Base-by-base conservation (phyloP, 2,888 invertebrate species). In the Euplagia quadripunctaria region DNA sequence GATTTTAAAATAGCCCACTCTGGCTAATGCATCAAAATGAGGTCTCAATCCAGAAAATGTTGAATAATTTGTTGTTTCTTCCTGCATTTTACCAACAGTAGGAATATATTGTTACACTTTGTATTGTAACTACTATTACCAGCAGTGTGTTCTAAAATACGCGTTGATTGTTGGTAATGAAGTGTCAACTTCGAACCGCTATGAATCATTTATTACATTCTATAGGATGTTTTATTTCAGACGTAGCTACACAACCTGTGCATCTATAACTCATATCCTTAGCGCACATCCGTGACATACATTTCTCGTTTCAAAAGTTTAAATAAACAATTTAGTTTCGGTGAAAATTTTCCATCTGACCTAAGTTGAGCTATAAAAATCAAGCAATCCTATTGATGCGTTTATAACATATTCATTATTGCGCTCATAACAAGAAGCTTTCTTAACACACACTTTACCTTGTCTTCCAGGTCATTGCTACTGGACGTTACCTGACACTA, bases 1-100 rank as follows among this genome's bases (percentile, higher is more conserved):
- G n/a, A 90, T 85, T 85, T 92, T 92, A 78, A 88, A 92, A 82
- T 93, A 94, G 5, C 89, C 94, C 16, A 89, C 90, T 71, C 87
- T 87, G 5, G 91, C 92, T 58, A 94, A 78, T 4, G 92, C 88
- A 77, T 92, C 82, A 71, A 94, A 94, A 78, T 94, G 92, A 5
- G 92, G 91, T n/a, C 84, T 86, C 64, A 94, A 85, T 7, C 88
- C 89, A 65, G 87, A 78, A 73, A 92, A 91, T 9, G 91, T 77
- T 8, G 81, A 79, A 67, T 85, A 86, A 61, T 61, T 61, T 43
- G 61, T 66, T 0, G 72, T 42, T 65, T 68, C 67, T n/a, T 70
- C 75, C n/a, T 46, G 74, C 86, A 84, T 84, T 73, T 79, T 75
- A 65, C 64, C 52, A 70, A n/a, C 46, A 64, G 14, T 43, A 1